These are phyloP conservation scores for Takifugu flavidus DNA, from an alignment of 2,113 vertebrate genomes.

Conservation along the genomic window DNA sequence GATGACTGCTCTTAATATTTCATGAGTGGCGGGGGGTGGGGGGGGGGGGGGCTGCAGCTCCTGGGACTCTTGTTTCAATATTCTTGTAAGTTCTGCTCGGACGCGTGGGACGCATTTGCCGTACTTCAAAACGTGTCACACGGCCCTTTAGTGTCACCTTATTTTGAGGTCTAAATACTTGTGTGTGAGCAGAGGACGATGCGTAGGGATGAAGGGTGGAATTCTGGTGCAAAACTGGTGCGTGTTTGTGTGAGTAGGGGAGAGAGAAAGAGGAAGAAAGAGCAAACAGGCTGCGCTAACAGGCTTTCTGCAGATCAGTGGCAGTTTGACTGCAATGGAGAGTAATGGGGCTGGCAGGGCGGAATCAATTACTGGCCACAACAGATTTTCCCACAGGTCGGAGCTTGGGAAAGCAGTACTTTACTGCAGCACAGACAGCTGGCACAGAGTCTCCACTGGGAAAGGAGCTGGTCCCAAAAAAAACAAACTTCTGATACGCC, in stretches of 20 bases:
- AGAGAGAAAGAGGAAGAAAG: conserved; percentile 25
- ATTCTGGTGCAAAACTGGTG: conserved; percentile 27
- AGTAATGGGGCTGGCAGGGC: conserved; percentile 98
- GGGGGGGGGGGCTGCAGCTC: conserved; percentile 1
- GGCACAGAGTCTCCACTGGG: conserved; percentile 82
- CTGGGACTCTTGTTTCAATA: neutral
- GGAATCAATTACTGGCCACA: conserved; percentile 99
- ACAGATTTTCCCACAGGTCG: conserved; percentile 99
- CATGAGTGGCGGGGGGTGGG: conserved; percentile 39
- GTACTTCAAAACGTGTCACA: too few relatives aligned
- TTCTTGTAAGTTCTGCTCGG: too few relatives aligned
- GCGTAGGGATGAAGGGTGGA: neutral
- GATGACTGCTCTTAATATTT: conserved; percentile 77
- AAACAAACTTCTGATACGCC: conserved; percentile 78
- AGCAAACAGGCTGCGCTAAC: conserved; percentile 50
- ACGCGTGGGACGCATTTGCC: too few relatives aligned
- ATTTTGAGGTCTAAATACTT: too few relatives aligned
- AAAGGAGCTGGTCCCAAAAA: conserved; percentile 74
- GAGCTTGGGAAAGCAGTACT: conserved; percentile 91
- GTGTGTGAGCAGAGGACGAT: neutral
- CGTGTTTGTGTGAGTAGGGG: conserved; percentile 43
- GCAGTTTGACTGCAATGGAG: conserved; percentile 89
- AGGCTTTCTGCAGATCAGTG: conserved; percentile 85
- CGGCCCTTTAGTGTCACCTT: too few relatives aligned
- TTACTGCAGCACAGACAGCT: conserved; percentile 82